Evolutionary conservation across 2,113 vertebrate genomes (phyloP).

Genomic region (Myotis yumanensis): DNA sequence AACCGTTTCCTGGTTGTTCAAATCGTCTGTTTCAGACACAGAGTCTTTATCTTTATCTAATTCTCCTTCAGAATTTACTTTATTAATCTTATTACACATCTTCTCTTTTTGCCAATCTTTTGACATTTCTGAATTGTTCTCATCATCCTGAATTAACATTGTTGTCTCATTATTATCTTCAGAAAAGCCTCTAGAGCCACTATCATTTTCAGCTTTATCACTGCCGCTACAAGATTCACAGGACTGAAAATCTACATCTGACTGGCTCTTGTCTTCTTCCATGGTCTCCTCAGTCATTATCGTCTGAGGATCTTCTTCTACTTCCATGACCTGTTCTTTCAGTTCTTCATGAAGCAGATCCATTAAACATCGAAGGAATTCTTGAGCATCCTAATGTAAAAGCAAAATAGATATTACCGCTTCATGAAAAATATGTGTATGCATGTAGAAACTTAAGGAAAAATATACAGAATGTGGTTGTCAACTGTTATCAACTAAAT

Average conservation of each 20-base stretch:
- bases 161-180: conserved; percentile 92
- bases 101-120: conserved; percentile 95
- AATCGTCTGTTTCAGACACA: conserved; percentile 84
- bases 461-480: background rate
- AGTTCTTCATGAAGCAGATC: conserved; percentile 98
- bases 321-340: conserved; percentile 91
- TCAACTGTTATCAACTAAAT: conserved; percentile 16
- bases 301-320: conserved; percentile 85
- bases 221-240: conserved; percentile 92
- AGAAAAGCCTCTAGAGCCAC: conserved; percentile 78
- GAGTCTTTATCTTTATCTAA: conserved; percentile 92
- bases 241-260: conserved; percentile 93
- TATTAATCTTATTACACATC: conserved; percentile 90
- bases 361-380: conserved; percentile 98
- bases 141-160: conserved; percentile 93
- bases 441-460: background rate
- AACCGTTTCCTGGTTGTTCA: conserved; percentile 93
- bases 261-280: conserved; percentile 92
- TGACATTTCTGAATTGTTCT: conserved; percentile 85
- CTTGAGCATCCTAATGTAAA: conserved; percentile 93
- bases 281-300: conserved; percentile 84
- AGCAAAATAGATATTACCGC: conserved; percentile 13
- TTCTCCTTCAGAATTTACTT: conserved; percentile 86
- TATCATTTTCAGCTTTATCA: conserved; percentile 90
- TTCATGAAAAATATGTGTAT: background rate